Evolutionary conservation across 2,888 invertebrate species (phyloP).

Genomic region (Choreutis nemorana): DNA sequence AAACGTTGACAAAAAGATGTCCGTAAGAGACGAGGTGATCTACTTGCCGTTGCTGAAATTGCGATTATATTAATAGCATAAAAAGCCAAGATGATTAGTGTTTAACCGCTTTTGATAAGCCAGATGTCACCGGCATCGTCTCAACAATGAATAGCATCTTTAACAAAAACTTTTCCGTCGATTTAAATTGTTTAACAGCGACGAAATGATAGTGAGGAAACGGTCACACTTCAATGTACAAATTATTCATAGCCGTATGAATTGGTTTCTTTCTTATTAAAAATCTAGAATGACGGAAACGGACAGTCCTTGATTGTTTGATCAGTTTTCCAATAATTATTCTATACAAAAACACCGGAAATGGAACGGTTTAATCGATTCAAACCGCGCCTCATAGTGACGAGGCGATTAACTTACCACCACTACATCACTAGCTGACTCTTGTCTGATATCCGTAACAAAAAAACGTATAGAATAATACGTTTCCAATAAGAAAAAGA

Average conservation of each 20-base stretch:
- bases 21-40: conserved; percentile 58
- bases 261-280: conserved; percentile 40
- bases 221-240: conserved; percentile 61
- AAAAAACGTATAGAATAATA: too few species aligned
- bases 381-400: conserved; percentile 51
- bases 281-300: conserved; percentile 45
- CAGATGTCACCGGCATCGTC: too few species aligned
- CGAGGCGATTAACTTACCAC: conserved; percentile 58
- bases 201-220: conserved; percentile 61
- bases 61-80: conserved; percentile 50
- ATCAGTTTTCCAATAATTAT: conserved; percentile 59
- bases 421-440: too few species aligned
- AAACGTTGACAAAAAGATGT: conserved; percentile 52
- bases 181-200: too few species aligned
- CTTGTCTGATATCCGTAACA: too few species aligned
- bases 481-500: too few species aligned
- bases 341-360: conserved; percentile 57
- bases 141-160: too few species aligned
- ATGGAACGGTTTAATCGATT: conserved; percentile 61
- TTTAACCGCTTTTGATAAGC: too few species aligned
- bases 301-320: conserved; percentile 49
- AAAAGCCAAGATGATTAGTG: conserved; percentile 54
- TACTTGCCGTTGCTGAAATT: conserved; percentile 53
- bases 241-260: conserved; percentile 54
- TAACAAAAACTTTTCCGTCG: conserved; percentile 46